These are phyloP conservation scores for Hemicentrotus pulcherrimus DNA, from an alignment of 35 echinoderm and acorn worm species.

Conservation along the genomic window DNA sequence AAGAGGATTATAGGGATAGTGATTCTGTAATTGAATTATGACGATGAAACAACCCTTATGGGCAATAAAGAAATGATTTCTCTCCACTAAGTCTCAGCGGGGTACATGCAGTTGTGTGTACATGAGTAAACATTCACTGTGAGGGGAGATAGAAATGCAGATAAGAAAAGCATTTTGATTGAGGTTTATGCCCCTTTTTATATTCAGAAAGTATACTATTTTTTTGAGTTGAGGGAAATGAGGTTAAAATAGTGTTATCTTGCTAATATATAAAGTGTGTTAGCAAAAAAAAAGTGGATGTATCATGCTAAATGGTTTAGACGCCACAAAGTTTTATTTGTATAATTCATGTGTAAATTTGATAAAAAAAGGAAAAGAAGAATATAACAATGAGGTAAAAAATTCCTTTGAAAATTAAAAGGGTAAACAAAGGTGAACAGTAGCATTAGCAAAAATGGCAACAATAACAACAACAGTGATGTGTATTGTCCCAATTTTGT, in stretches of 20 bases:
- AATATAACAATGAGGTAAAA: too few relatives aligned
- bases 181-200: not conserved
- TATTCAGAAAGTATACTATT: not conserved
- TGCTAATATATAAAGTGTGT: too few relatives aligned
- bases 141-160: not conserved
- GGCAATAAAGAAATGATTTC: not conserved
- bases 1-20: not conserved
- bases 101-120: not conserved
- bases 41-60: not conserved
- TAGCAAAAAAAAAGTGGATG: too few relatives aligned
- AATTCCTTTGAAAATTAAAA: too few relatives aligned
- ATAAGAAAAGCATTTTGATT: not conserved
- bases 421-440: too few relatives aligned
- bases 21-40: slow-evolving; percentile 6
- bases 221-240: not conserved
- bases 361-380: too few relatives aligned
- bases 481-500: too few relatives aligned
- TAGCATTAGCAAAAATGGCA: too few relatives aligned
- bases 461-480: too few relatives aligned
- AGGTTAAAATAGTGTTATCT: not conserved
- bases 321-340: too few relatives aligned
- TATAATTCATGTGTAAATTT: too few relatives aligned
- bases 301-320: too few relatives aligned
- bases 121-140: not conserved
- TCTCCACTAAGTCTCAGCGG: not conserved